Percentiles rank a stretch among this genome's conserved stretches.
Conservation (phyloP, 1,140 invertebrate species). For the Plectrocnemia conspersa region DNA sequence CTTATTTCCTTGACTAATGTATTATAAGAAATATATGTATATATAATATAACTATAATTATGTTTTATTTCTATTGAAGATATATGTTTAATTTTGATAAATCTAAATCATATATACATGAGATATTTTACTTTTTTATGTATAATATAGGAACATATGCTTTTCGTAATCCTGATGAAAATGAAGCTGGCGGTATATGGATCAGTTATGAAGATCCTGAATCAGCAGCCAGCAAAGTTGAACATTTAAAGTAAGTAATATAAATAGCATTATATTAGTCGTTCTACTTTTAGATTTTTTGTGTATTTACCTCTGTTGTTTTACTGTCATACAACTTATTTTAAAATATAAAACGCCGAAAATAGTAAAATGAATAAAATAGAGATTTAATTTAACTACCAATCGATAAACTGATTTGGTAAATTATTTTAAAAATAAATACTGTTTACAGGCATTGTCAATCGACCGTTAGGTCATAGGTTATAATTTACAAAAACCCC, state of each 20-base stretch:
- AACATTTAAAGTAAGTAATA: conserved; percentile 58
- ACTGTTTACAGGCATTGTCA: too few species aligned
- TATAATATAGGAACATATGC: conserved; percentile 61
- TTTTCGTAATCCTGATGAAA: conserved; percentile 64
- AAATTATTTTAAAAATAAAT: too few species aligned
- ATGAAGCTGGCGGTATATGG: conserved; percentile 73
- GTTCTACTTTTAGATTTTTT: too few species aligned
- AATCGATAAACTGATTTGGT: too few species aligned
- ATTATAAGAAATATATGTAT: not conserved
- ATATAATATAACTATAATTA: not conserved
- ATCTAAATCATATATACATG: not conserved
- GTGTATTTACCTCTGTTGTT: too few species aligned
- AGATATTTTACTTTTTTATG: not conserved
- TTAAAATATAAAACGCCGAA: too few species aligned
- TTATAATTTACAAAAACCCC: too few species aligned
- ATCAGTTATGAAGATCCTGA: conserved; percentile 85
- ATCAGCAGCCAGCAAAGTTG: conserved; percentile 76
- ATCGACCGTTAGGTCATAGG: too few species aligned
- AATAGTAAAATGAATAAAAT: too few species aligned
- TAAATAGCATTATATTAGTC: too few species aligned
- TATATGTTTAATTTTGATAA: not conserved
- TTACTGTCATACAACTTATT: too few species aligned
- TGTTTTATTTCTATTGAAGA: not conserved
- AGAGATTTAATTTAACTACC: too few species aligned
- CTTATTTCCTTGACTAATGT: not conserved